Conservation (phyloP, 2,888 invertebrate genomes). For the Molorchus minor region DNA sequence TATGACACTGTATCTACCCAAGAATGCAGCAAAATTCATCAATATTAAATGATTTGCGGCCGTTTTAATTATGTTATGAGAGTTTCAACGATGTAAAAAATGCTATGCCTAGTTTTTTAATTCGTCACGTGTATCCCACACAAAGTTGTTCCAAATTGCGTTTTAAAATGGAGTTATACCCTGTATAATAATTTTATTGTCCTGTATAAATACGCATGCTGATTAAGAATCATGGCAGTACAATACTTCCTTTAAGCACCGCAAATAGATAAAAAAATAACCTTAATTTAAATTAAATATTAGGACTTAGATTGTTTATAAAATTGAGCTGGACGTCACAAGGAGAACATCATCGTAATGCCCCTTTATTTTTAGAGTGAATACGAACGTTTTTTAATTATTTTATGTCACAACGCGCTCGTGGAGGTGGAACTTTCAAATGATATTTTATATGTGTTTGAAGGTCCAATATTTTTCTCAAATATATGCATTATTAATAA, state of each 20-base stretch:
- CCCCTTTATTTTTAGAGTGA: conserved; percentile 12
- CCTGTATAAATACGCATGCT: conserved; percentile 18
- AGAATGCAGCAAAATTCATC: too few species aligned
- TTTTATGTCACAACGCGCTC: not conserved
- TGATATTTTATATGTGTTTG: not conserved
- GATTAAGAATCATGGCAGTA: not conserved
- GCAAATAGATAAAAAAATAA: conserved; percentile 1
- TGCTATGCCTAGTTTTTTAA: not conserved
- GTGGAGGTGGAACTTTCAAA: conserved; percentile 9
- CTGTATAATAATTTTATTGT: too few species aligned
- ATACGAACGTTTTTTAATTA: conserved; percentile 1
- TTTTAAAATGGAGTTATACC: too few species aligned
- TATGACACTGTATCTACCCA: too few species aligned
- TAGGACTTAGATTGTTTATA: conserved; percentile 18
- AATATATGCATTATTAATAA: too few species aligned
- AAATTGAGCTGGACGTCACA: conserved; percentile 16
- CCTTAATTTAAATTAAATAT: conserved; percentile 8
- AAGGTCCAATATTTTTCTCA: too few species aligned
- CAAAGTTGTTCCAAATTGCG: too few species aligned
- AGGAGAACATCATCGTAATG: conserved; percentile 12
- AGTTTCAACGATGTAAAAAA: too few species aligned
- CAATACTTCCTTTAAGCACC: conserved; percentile 7
- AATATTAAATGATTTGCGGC: too few species aligned
- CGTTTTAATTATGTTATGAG: too few species aligned
- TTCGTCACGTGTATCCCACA: not conserved